Evolutionary conservation across 2,113 vertebrate genomes (phyloP).

Genomic region (Serranochromis macrocephalus): DNA sequence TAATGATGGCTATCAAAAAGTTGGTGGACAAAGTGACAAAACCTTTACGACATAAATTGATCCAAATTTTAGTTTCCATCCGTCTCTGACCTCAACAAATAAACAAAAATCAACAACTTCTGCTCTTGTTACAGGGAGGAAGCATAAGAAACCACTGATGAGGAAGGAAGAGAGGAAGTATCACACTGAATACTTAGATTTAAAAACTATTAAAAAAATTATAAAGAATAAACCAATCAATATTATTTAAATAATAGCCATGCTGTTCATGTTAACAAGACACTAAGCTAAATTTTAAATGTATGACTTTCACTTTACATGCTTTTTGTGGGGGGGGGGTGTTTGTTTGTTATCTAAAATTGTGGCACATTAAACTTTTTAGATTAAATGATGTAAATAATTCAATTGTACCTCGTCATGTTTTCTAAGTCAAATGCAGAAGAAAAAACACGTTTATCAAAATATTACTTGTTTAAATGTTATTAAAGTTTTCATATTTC

Average conservation of each 20-base stretch:
- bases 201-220: rapidly evolving
- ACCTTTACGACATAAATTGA: not conserved
- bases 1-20: not conserved
- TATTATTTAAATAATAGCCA: not conserved
- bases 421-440: not conserved
- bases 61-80: not conserved
- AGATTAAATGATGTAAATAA: not conserved
- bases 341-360: not conserved
- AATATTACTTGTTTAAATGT: not conserved
- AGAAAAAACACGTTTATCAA: rapidly evolving
- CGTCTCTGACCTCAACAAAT: not conserved
- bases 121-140: not conserved
- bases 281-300: not conserved
- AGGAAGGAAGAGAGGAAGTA: not conserved
- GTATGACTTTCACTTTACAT: not conserved
- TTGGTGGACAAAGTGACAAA: not conserved
- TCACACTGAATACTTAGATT: not conserved
- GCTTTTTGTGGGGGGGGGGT: rapidly evolving
- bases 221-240: not conserved
- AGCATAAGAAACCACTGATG: not conserved
- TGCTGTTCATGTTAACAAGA: not conserved
- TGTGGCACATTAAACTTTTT: not conserved
- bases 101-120: not conserved
- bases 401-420: rapidly evolving
- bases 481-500: not conserved